Evolutionary conservation across 2,888 invertebrate species (phyloP).

Genomic region (Acanthococcus lagerstroemiae): DNA sequence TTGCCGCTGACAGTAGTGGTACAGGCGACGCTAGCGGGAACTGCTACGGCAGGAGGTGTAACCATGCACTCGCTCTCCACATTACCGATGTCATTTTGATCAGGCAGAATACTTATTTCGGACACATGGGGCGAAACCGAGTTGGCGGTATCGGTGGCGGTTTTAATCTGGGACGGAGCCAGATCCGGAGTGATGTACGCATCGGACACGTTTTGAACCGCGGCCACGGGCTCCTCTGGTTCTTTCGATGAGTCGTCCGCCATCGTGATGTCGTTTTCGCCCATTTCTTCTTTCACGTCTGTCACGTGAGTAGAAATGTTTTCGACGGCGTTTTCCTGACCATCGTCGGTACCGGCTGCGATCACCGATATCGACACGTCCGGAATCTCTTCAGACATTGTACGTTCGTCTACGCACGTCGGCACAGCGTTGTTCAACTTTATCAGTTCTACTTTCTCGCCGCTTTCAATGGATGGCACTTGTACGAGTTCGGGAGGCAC

Average conservation of each 20-base stretch:
- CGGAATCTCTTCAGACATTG: conserved; percentile 6
- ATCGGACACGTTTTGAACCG: too few relatives aligned
- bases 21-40: neutral
- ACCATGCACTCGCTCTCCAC: too few relatives aligned
- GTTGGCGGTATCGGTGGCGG: too few relatives aligned
- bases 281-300: neutral
- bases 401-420: neutral
- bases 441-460: conserved; percentile 17
- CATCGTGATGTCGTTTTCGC: neutral
- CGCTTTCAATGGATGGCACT: conserved; percentile 10
- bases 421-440: conserved; percentile 8
- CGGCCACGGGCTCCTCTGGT: too few relatives aligned
- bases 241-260: neutral
- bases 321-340: neutral
- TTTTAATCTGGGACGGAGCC: too few relatives aligned
- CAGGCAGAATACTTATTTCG: too few relatives aligned
- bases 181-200: too few relatives aligned
- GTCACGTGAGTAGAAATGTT: too few relatives aligned
- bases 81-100: too few relatives aligned
- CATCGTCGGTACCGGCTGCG: too few relatives aligned
- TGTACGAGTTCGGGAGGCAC: neutral
- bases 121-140: too few relatives aligned
- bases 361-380: conserved; percentile 6
- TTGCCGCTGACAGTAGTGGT: neutral
- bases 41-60: neutral